A percentile compares a stretch with the other conserved stretches of the same genome.
Conservation (phyloP, 2,888 invertebrate genomes). For the Ramazzottius varieornatus region DNA sequence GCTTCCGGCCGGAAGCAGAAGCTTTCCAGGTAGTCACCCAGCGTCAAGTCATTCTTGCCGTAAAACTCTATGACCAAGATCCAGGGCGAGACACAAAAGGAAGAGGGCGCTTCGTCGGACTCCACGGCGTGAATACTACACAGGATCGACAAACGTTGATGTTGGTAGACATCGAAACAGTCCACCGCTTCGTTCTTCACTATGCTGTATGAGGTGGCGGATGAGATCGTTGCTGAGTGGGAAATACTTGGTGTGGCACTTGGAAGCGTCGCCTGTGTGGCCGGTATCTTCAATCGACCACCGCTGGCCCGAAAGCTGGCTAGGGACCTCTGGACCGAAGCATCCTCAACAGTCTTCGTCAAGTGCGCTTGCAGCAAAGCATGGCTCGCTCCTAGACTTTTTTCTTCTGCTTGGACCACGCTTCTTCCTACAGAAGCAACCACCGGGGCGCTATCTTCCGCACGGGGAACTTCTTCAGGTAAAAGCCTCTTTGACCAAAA, state of each 20-base stretch:
- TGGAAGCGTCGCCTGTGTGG: neutral
- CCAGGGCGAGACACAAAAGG: conserved; percentile 70
- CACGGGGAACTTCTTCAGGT: neutral
- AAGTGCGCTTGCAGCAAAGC: neutral
- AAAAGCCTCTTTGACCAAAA: neutral
- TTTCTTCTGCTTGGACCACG: neutral
- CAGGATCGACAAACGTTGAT: conserved; percentile 55
- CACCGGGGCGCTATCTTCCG: neutral
- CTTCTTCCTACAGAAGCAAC: neutral
- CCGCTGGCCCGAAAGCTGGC: neutral
- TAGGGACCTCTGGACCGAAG: neutral
- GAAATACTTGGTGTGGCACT: neutral
- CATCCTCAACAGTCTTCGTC: neutral
- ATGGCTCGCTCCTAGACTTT: neutral
- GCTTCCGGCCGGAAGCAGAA: conserved; percentile 43
- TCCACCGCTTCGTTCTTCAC: conserved; percentile 13
- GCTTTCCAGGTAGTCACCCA: conserved; percentile 71
- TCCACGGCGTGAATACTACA: conserved; percentile 48
- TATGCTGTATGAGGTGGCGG: neutral
- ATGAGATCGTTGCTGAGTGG: no score
- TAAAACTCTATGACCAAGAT: conserved; percentile 81
- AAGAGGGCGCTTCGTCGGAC: conserved; percentile 43
- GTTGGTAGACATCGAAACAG: conserved; percentile 23
- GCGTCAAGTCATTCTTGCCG: conserved; percentile 69
- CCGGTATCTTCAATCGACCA: neutral